These are phyloP conservation scores for Periophthalmodon schlosseri DNA, from an alignment of 2,113 vertebrate genomes.

Conservation along the genomic window DNA sequence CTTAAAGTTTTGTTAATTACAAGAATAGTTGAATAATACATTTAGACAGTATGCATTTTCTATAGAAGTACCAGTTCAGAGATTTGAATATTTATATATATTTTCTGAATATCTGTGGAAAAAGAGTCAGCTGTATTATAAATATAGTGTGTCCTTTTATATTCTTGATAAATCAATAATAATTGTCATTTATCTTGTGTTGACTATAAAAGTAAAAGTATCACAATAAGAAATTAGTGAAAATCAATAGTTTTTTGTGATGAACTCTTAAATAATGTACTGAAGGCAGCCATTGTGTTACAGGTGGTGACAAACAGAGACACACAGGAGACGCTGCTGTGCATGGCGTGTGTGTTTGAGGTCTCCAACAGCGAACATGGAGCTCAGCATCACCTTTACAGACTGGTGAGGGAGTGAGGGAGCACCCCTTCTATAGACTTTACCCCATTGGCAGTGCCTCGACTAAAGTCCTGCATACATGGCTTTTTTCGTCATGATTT, in stretches of 20 bases:
- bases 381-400: conserved; percentile 99
- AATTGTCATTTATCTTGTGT: no score
- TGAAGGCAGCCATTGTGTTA: conserved; percentile 24
- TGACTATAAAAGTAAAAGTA: no score
- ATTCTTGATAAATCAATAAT: no score
- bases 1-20: no score
- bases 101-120: no score
- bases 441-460: conserved; percentile 91
- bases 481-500: conserved; percentile 81
- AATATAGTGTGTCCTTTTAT: no score
- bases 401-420: conserved; percentile 97
- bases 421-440: conserved; percentile 78
- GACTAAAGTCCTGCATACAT: conserved; percentile 81
- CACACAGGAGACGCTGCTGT: conserved; percentile 98
- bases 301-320: conserved; percentile 99
- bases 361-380: conserved; percentile 99
- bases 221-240: no score
- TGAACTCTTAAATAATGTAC: background rate
- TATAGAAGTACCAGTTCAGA: no score
- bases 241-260: background rate
- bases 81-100: no score
- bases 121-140: no score
- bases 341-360: conserved; percentile 99
- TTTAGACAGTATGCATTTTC: no score
- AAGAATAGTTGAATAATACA: no score